phyloP scores from a whole-genome alignment of 2,797 vertebrate species.

The Danio aesculapii region DNA sequence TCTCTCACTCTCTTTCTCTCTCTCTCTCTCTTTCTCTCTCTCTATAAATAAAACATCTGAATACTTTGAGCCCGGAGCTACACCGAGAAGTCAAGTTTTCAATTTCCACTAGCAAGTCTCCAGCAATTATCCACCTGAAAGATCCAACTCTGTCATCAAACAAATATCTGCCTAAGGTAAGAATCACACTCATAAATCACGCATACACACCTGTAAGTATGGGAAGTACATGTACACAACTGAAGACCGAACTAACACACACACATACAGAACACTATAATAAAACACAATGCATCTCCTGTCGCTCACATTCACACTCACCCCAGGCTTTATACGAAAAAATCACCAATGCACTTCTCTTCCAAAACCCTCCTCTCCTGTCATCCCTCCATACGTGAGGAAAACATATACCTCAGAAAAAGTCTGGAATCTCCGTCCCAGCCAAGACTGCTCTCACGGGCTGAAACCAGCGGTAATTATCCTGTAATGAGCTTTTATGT shows the following conservation, averaged over 20 bases:
- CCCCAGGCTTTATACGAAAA: slow-evolving; percentile 52
- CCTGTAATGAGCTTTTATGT: slow-evolving; percentile 84
- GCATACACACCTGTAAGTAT: slow-evolving; percentile 53
- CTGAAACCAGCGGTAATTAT: slow-evolving; percentile 82
- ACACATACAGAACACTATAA: slow-evolving; percentile 48
- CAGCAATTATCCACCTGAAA: slow-evolving; percentile 85
- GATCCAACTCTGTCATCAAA: slow-evolving; percentile 84
- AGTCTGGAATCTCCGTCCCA: slow-evolving; percentile 75
- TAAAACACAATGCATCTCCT: slow-evolving; percentile 53
- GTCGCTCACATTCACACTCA: slow-evolving; percentile 57
- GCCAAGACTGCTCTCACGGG: slow-evolving; percentile 77
- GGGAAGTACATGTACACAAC: slow-evolving; percentile 67
- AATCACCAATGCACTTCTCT: slow-evolving; percentile 24
- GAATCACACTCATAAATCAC: slow-evolving; percentile 78
- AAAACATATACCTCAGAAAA: slow-evolving; percentile 79
- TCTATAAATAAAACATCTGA: slow-evolving; percentile 61
- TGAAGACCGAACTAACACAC: slow-evolving; percentile 24
- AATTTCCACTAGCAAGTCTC: slow-evolving; percentile 80
- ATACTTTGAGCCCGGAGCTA: slow-evolving; percentile 68
- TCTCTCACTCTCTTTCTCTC: slow-evolving; percentile 25
- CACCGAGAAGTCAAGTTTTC: slow-evolving; percentile 74
- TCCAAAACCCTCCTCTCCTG: slow-evolving; percentile 50
- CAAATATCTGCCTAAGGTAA: slow-evolving; percentile 82
- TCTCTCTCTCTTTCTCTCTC: slow-evolving; percentile 43
- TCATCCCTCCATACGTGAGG: slow-evolving; percentile 63